Conservation (phyloP, 2,797 vertebrate species). For the Pseudochromis fuscus region DNA sequence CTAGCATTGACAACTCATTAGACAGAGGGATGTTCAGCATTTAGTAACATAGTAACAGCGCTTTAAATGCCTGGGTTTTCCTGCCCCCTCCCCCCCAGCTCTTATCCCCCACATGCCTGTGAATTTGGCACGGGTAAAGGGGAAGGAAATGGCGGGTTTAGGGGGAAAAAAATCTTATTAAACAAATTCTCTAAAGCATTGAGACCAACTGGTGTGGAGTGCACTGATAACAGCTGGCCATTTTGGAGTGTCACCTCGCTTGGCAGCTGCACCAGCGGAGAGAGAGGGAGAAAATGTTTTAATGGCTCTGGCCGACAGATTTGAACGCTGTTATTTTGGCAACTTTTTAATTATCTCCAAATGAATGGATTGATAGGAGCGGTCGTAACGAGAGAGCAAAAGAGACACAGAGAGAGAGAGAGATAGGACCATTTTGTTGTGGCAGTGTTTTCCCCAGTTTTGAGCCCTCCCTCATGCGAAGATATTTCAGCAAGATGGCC, state of each 20-base stretch:
- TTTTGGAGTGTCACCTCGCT: constrained; percentile 82
- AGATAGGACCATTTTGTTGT: constrained; percentile 61
- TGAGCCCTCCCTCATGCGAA: constrained; percentile 36
- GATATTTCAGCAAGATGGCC: constrained; percentile 66
- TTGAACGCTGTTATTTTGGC: constrained; percentile 79
- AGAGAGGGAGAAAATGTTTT: constrained; percentile 61
- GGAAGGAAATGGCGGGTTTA: constrained; percentile 61
- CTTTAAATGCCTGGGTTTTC: constrained; percentile 78
- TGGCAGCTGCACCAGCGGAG: constrained; percentile 69
- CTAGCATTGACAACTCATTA: constrained; percentile 81
- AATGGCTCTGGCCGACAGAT: constrained; percentile 74
- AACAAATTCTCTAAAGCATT: constrained; percentile 84
- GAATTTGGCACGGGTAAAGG: constrained; percentile 76
- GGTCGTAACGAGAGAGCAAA: constrained; percentile 51
- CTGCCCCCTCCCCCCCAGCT: constrained; percentile 33
- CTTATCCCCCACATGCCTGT: constrained; percentile 68
- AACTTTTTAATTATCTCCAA: constrained; percentile 84
- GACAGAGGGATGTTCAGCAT: constrained; percentile 75
- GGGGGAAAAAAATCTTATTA: constrained; percentile 79
- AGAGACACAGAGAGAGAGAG: too few species aligned
- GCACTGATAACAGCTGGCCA: constrained; percentile 86
- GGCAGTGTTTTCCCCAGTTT: constrained; percentile 35
- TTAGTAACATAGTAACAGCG: constrained; percentile 70
- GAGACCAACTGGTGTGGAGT: constrained; percentile 85
- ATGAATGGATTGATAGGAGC: constrained; percentile 78